phyloP scores from a whole-genome alignment of 2,888 invertebrate species.

The Andricus quercusramuli region DNA sequence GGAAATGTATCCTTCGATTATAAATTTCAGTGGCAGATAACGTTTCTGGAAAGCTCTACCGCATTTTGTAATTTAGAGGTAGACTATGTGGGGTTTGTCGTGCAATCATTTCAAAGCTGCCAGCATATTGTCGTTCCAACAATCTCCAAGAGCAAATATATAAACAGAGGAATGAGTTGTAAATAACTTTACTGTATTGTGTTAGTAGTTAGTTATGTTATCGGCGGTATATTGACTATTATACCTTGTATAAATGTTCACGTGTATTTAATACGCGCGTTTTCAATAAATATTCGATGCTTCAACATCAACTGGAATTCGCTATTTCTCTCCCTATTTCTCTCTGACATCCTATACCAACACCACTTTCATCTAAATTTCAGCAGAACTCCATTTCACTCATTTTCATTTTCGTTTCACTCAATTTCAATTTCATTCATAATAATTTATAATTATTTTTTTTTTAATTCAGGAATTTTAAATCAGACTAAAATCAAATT shows the following conservation, averaged over 20 bases:
- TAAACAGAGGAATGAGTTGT: constrained; percentile 67
- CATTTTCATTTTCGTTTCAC: too few species aligned
- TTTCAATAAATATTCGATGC: constrained; percentile 74
- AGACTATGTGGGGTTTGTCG: background rate
- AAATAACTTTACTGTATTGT: constrained; percentile 63
- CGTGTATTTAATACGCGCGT: constrained; percentile 74
- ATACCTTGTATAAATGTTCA: constrained; percentile 72
- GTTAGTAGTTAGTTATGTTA: constrained; percentile 65
- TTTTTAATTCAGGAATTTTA: too few species aligned
- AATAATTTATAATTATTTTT: too few species aligned
- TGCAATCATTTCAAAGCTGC: constrained; percentile 4
- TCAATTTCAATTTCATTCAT: too few species aligned
- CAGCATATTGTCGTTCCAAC: constrained; percentile 43
- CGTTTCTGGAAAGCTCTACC: background rate
- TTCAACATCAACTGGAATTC: constrained; percentile 57
- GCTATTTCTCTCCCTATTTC: background rate
- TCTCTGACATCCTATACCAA: background rate
- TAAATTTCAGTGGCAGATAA: background rate
- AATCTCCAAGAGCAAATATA: constrained; percentile 60
- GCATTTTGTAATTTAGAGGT: background rate
- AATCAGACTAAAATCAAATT: too few species aligned
- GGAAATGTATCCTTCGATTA: background rate
- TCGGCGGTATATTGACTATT: constrained; percentile 66
- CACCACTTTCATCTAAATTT: too few species aligned
- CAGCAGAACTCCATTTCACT: too few species aligned